These are phyloP conservation scores for Champsocephalus gunnari DNA, from an alignment of 2,797 vertebrate species.

Conservation along the genomic window DNA sequence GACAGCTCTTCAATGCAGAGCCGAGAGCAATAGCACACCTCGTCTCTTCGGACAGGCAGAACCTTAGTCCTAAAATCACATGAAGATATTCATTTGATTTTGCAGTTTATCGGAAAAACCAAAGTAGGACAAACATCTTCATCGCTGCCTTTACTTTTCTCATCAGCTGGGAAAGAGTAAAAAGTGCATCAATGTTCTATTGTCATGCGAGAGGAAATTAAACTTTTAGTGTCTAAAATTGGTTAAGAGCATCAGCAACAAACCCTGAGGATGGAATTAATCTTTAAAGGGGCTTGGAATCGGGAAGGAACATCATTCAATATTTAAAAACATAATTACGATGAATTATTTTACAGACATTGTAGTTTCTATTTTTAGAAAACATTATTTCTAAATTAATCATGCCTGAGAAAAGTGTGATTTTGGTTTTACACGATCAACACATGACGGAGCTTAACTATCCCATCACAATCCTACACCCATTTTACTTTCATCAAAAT, in stretches of 20 bases:
- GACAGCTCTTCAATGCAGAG: conserved; percentile 40
- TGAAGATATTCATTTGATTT: not conserved
- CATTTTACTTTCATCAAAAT: too few species aligned
- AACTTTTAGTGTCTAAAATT: not conserved
- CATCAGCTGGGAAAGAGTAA: not conserved
- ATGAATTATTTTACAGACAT: not conserved
- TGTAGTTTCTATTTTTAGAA: not conserved
- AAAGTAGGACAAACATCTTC: conserved; percentile 18
- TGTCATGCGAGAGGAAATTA: not conserved
- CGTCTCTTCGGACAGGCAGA: conserved; percentile 24
- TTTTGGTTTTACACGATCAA: not conserved
- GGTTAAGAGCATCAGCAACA: not conserved
- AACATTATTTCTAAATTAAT: not conserved
- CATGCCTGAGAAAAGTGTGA: not conserved
- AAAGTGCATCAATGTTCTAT: not conserved
- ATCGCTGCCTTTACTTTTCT: not conserved
- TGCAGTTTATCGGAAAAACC: conserved; percentile 11
- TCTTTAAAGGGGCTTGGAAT: not conserved
- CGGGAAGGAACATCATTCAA: not conserved
- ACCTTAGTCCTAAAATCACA: not conserved
- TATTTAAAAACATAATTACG: not conserved
- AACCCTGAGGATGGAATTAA: not conserved
- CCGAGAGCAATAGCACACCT: conserved; percentile 47
- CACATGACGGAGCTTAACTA: not conserved
- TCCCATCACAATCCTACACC: not conserved